Evolutionary conservation across 1,140 invertebrate genomes (phyloP).

Genomic region (Sinonovacula constricta): DNA sequence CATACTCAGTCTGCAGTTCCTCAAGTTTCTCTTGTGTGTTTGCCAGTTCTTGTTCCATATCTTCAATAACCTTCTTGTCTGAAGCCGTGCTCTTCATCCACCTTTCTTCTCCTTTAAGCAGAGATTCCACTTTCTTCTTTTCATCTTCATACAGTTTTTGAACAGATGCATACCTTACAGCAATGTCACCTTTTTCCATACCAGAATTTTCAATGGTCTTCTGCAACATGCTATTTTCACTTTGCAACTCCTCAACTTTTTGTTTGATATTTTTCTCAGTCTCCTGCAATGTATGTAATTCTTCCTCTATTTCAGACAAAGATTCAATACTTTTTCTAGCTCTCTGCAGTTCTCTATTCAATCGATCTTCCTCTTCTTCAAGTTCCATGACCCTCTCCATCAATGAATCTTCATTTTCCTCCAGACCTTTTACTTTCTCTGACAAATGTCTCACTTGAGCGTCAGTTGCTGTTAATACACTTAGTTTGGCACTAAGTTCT

Average conservation of each 20-base stretch:
- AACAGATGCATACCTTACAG: slow-evolving; percentile 25
- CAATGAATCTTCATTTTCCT: slow-evolving; percentile 70
- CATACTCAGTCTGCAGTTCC: slow-evolving; percentile 53
- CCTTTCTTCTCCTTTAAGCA: slow-evolving; percentile 53
- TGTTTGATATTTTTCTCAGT: slow-evolving; percentile 46
- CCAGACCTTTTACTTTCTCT: slow-evolving; percentile 67
- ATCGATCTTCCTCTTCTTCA: slow-evolving; percentile 67
- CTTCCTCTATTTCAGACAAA: slow-evolving; percentile 33
- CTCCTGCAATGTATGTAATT: slow-evolving; percentile 43
- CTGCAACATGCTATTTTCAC: slow-evolving; percentile 50
- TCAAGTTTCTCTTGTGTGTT: slow-evolving; percentile 48
- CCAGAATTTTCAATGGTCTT: slow-evolving; percentile 25
- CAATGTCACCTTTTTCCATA: slow-evolving; percentile 48
- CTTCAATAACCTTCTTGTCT: slow-evolving; percentile 46
- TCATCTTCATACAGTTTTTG: slow-evolving; percentile 52
- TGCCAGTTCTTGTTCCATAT: slow-evolving; percentile 54
- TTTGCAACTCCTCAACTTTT: slow-evolving; percentile 51
- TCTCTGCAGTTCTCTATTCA: slow-evolving; percentile 58
- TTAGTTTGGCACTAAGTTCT: slow-evolving; percentile 55
- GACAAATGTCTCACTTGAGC: slow-evolving; percentile 58
- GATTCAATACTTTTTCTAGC: slow-evolving; percentile 35
- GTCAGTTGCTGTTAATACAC: slow-evolving; percentile 53
- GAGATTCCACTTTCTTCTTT: slow-evolving; percentile 55
- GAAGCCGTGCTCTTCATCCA: slow-evolving; percentile 53
- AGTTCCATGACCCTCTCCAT: slow-evolving; percentile 75